Evolutionary conservation across 1,140 invertebrate species (phyloP).

Genomic region (Saccostrea cuccullata): DNA sequence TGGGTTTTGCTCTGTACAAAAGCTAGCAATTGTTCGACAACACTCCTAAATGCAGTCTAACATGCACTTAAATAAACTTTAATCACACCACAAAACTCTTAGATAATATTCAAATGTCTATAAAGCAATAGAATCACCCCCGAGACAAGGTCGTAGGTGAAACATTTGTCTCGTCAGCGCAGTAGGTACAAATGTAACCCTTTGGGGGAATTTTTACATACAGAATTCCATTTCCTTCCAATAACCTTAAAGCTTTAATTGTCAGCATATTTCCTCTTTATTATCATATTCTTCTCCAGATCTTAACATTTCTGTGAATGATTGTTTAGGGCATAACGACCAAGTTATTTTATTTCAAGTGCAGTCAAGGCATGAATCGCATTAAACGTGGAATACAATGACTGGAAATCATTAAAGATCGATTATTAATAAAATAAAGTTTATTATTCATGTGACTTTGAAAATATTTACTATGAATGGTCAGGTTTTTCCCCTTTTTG

Average conservation of each 20-base stretch:
- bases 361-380: too few relatives aligned
- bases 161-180: neutral
- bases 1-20: neutral
- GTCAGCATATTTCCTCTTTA: neutral
- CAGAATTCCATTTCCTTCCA: neutral
- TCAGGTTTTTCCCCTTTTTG: too few relatives aligned
- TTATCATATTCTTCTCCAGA: too few relatives aligned
- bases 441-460: too few relatives aligned
- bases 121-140: neutral
- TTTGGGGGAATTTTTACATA: neutral
- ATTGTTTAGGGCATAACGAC: too few relatives aligned
- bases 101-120: constrained; percentile 5
- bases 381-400: too few relatives aligned
- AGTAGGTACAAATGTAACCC: neutral
- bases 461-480: too few relatives aligned
- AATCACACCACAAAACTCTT: neutral
- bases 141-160: neutral
- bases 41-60: too few relatives aligned
- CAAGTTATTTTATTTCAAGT: too few relatives aligned
- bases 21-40: neutral
- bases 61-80: neutral
- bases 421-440: too few relatives aligned
- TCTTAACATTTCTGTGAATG: too few relatives aligned
- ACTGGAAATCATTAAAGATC: too few relatives aligned
- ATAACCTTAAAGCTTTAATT: neutral